A percentile compares a stretch with the other conserved stretches of the same genome.
phyloP scores from a whole-genome alignment of 2,113 vertebrate species.

The Sminthopsis crassicaudata region DNA sequence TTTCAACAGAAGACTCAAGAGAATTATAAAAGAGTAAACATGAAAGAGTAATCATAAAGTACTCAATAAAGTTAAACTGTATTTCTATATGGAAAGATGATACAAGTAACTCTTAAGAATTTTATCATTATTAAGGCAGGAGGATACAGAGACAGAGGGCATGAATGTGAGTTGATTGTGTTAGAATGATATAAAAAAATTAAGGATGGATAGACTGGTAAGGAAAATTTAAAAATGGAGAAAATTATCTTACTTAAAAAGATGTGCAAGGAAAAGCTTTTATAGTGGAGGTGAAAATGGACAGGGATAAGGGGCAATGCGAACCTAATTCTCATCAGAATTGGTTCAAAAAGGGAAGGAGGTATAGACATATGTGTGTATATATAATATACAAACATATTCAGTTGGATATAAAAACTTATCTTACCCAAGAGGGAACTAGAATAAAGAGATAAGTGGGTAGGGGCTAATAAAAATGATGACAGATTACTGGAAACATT shows the following conservation, averaged over 20 bases:
- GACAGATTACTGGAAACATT: not conserved
- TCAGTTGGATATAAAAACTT: no score
- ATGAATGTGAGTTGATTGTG: not conserved
- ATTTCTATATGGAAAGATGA: not conserved
- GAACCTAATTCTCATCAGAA: not conserved
- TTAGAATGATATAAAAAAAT: not conserved
- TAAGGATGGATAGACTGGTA: not conserved
- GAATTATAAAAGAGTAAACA: not conserved
- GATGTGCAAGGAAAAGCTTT: not conserved
- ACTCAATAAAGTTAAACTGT: not conserved
- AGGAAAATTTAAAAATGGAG: not conserved
- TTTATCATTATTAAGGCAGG: not conserved
- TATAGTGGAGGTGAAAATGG: not conserved
- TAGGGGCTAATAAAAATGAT: not conserved
- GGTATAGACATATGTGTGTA: not conserved
- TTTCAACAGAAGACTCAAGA: not conserved
- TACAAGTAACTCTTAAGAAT: not conserved
- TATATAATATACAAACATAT: no score
- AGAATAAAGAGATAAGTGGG: not conserved
- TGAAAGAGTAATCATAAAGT: not conserved
- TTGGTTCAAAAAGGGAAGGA: not conserved
- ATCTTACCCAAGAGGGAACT: not conserved
- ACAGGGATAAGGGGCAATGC: not conserved
- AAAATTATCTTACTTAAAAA: not conserved
- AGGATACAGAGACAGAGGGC: not conserved